Percentiles rank a stretch among this genome's conserved stretches.
Conservation (phyloP, 2,797 vertebrate genomes). For the Lophotriccus pileatus region DNA sequence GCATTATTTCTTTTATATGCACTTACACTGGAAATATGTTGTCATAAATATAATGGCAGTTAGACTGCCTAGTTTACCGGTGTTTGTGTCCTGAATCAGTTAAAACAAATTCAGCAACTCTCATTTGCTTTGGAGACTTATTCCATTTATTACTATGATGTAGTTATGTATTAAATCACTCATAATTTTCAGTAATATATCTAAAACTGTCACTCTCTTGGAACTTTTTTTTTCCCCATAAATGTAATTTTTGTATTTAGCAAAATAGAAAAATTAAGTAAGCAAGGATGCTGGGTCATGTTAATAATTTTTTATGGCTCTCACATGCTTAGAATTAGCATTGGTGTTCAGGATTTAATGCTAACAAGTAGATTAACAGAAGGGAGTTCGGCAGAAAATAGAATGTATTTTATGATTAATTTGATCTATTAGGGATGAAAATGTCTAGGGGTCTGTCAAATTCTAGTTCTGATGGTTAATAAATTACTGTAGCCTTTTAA, state of each 20-base stretch:
- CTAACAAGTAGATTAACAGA: not conserved
- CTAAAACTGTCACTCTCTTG: not conserved
- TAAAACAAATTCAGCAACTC: not conserved
- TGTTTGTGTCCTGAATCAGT: not conserved
- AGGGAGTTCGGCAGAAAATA: not conserved
- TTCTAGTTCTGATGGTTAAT: not conserved
- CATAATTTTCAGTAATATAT: not conserved
- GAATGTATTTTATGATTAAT: not conserved
- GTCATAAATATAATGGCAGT: not conserved
- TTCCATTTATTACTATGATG: not conserved
- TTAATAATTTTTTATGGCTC: not conserved
- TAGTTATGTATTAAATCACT: not conserved
- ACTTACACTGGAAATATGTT: not conserved
- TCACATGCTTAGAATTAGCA: not conserved
- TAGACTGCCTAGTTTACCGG: not conserved
- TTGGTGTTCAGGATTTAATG: constrained; percentile 1
- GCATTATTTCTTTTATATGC: not conserved
- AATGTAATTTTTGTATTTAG: not conserved
- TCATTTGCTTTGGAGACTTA: not conserved
- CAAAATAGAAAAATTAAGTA: not conserved
- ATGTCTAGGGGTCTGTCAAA: not conserved
- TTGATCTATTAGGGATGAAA: not conserved
- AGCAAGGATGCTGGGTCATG: not conserved
- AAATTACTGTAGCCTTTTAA: not conserved
- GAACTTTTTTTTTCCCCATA: not conserved